Base-by-base conservation (phyloP, 2,113 vertebrate species). In the Sapayoa aenigma region DNA sequence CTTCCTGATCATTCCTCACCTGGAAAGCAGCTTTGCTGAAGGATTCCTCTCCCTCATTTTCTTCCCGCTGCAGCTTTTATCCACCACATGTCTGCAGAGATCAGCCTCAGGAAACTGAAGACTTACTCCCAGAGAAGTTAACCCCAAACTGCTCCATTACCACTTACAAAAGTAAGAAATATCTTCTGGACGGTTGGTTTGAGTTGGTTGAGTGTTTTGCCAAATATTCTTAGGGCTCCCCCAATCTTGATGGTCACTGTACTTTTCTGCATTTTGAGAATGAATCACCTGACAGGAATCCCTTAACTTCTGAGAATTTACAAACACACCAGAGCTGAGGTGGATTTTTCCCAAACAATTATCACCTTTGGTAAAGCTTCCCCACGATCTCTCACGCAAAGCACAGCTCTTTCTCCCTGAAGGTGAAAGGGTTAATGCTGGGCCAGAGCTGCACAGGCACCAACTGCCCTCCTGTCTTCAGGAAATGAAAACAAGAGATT, bases 231-330 rank as follows among this genome's bases (percentile, higher is more conserved):
- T 46, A 76, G 5, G 12, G 78, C 60, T 95, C 80, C 85, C 93
- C 76, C 94, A 77, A 42, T 17, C 67, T 23, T 25, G 58, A 67
- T 63, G 83, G 63, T 41, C 79, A 11, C 92, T 83, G 50, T 5
- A 69, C 89, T 93, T 76, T 67, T 92, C 81, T 75, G 87, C 73
- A 42, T 86, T 96, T 84, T 66, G 27, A 75, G 90, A 96, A 87
- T 59, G 66, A 90, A 88, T 55, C 88, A 81, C 93, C 87, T 87
- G 20, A 59, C 53, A 83, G 77, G 59, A 90, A 73, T 50, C 67
- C 84, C 84, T 47, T 8, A 68, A 71, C 56, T 85, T 47, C 9
- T 55, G 81, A 69, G 56, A 74, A 72, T 60, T 91, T 82, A 94
- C 87, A 84, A 33, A 77, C 2, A 28, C 56, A 28, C 20, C 6